These are phyloP conservation scores for Lateolabrax maculatus DNA, from an alignment of 2,797 vertebrate species.

Conservation along the genomic window DNA sequence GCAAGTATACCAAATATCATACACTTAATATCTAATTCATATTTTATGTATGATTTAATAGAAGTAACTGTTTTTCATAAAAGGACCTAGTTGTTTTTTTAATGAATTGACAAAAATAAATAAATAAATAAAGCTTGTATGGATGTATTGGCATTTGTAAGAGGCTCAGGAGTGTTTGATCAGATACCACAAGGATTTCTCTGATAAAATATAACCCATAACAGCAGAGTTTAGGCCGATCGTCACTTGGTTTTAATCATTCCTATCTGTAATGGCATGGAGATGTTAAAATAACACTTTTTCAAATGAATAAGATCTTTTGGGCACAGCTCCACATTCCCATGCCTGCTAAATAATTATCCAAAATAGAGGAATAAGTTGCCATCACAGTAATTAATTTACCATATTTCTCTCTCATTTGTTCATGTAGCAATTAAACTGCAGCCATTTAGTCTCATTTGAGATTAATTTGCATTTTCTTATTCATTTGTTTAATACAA, in stretches of 20 bases:
- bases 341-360: not conserved
- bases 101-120: not conserved
- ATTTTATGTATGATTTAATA: not conserved
- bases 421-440: not conserved
- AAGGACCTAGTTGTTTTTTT: not conserved
- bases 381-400: not conserved
- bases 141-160: not conserved
- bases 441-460: not conserved
- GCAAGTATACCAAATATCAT: not conserved
- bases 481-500: not conserved
- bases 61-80: not conserved
- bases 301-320: not conserved
- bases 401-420: not conserved
- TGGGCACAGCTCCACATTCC: not conserved
- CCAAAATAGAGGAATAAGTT: not conserved
- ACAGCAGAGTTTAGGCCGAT: not conserved
- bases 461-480: not conserved
- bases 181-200: not conserved
- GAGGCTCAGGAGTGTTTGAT: not conserved
- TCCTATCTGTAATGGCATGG: not conserved
- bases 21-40: not conserved
- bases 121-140: not conserved
- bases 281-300: not conserved
- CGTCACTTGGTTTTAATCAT: not conserved
- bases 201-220: not conserved